phyloP scores from a whole-genome alignment of 2,888 invertebrate species.

The Lochmaea crataegi region DNA sequence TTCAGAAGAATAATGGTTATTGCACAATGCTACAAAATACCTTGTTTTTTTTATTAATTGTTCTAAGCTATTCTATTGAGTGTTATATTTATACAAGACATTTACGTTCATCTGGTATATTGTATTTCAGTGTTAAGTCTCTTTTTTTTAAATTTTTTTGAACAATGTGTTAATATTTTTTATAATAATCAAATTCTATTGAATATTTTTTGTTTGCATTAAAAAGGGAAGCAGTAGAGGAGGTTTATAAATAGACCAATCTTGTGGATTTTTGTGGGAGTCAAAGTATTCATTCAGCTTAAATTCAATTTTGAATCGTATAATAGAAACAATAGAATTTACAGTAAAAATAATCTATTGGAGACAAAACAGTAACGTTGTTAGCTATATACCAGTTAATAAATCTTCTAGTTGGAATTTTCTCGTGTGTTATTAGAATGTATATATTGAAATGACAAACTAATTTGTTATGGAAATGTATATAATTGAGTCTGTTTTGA shows the following conservation, averaged over 20 bases:
- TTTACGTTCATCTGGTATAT: conserved; percentile 48
- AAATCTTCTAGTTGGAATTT: background rate
- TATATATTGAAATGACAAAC: background rate
- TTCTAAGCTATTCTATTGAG: conserved; percentile 40
- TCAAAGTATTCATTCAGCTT: background rate
- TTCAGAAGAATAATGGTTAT: conserved; percentile 35
- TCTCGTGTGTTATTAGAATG: background rate
- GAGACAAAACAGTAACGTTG: background rate
- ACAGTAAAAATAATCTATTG: background rate
- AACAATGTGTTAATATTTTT: conserved; percentile 52
- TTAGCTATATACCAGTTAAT: background rate
- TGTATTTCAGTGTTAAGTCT: conserved; percentile 41
- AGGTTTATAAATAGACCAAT: conserved; percentile 29
- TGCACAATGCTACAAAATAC: conserved; percentile 47
- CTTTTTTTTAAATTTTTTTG: conserved; percentile 44
- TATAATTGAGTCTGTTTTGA: background rate
- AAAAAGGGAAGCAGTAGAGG: conserved; percentile 45
- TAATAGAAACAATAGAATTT: background rate
- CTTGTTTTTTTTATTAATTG: conserved; percentile 41
- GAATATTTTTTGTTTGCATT: conserved; percentile 40
- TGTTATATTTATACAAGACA: conserved; percentile 38
- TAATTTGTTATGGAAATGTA: background rate
- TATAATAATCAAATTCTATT: conserved; percentile 46
- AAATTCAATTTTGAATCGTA: background rate
- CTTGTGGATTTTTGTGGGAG: conserved; percentile 1